Conservation (phyloP, 2,797 vertebrate genomes). For the Catostomus latipinnis region DNA sequence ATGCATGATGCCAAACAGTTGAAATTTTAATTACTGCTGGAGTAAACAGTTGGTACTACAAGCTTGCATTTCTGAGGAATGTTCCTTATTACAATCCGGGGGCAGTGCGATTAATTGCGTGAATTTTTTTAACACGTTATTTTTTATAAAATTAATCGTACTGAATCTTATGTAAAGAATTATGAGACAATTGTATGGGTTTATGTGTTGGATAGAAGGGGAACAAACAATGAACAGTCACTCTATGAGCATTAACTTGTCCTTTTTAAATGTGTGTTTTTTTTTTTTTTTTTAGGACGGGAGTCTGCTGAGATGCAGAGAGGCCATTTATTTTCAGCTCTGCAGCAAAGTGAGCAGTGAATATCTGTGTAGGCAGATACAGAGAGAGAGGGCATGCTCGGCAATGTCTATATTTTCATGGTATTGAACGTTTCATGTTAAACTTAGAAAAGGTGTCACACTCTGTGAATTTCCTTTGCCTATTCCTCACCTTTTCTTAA, state of each 20-base stretch:
- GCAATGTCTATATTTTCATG: constrained; percentile 36
- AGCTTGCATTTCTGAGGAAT: no score
- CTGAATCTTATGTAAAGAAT: no score
- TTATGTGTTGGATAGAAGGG: no score
- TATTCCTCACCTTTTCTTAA: not conserved
- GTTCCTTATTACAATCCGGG: no score
- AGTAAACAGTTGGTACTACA: no score
- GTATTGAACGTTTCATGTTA: constrained; percentile 7
- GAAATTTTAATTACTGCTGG: no score
- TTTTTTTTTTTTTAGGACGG: not conserved
- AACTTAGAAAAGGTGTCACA: constrained; percentile 14
- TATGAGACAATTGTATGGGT: no score
- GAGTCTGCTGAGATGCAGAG: not conserved
- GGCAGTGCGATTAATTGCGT: no score
- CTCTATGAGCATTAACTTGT: constrained; percentile 16
- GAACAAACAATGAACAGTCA: no score
- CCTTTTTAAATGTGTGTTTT: constrained; percentile 3
- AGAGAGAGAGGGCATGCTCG: not conserved
- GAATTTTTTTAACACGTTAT: no score
- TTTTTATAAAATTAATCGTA: no score
- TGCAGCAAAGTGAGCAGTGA: constrained; percentile 19
- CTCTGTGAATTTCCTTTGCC: constrained; percentile 3
- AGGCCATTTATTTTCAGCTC: constrained; percentile 52
- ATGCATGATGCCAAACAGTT: no score
- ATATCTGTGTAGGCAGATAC: constrained; percentile 37